Evolutionary conservation across 2,797 vertebrate species (phyloP), one percentile per base, ranked within the genome.

Genomic region (Karalla daura): DNA sequence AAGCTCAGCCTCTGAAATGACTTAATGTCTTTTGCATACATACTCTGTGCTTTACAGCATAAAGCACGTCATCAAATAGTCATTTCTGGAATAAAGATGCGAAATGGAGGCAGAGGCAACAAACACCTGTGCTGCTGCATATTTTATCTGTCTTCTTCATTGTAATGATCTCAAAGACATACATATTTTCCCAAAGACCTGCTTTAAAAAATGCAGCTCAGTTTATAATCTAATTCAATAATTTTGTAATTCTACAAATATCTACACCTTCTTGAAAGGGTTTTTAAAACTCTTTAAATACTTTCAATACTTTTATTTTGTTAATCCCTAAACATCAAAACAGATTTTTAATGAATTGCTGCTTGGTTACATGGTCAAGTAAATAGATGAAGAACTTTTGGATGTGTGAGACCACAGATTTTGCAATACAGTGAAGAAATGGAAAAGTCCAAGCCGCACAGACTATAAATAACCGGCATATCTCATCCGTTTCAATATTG

Each of bases 401-500:
- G 14, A 24, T 28, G 33, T 47, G 23, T 23, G 10, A 54, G 39
- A 33, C 21, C 21, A 37, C 36, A 49, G 25, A 40, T 21, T 55
- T 27, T 47, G 7, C 25, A 45, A 40, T 44, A 63, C 7, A 55
- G 20, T 35, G 39, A 69, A 70, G 20, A 74, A 59, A 59, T 35
- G 32, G 32, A 61, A 39, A 56, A 60, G 53, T 40, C 32, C 35
- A 32, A 44, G 54, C 51, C 55, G 51, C 65, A 53, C 24, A 59
- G 55, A 46, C 70, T 49, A 79, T 61, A 76, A 81, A 80, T 64
- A 78, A 70, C 32, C 74, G 49, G 21, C 36, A 79, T 66, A 74
- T 71, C 79, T 83, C 82, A 86, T 89, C 77, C 81, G 70, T 88
- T 86, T 86, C 81, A 88, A 80, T 84, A 73, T 70, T 50, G 58